These are phyloP conservation scores for Adrianichthys oophorus DNA, from an alignment of 2,797 vertebrate species.

Conservation along the genomic window DNA sequence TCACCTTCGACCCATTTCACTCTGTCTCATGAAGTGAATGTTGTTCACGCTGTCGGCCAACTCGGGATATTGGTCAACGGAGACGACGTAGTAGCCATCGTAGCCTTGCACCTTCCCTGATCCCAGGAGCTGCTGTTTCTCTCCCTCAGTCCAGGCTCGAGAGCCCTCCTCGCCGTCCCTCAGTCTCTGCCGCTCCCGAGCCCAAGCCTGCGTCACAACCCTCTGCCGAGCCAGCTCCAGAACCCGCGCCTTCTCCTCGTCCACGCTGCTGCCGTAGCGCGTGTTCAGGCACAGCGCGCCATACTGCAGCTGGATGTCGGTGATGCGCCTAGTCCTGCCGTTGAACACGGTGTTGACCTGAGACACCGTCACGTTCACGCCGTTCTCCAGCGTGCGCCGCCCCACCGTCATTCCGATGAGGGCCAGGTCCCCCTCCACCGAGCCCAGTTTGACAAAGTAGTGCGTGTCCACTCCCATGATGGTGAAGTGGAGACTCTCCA, in stretches of 20 bases:
- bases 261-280: constrained; percentile 91
- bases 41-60: constrained; percentile 97
- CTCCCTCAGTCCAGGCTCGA: constrained; percentile 93
- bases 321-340: constrained; percentile 96
- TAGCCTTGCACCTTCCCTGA: constrained; percentile 93
- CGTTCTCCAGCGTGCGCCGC: constrained; percentile 91
- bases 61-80: constrained; percentile 97
- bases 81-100: constrained; percentile 94
- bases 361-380: constrained; percentile 94
- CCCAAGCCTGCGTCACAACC: constrained; percentile 88
- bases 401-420: constrained; percentile 94
- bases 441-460: constrained; percentile 92
- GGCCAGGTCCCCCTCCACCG: constrained; percentile 88
- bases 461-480: constrained; percentile 89
- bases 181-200: constrained; percentile 91
- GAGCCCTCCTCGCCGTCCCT: constrained; percentile 94
- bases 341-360: constrained; percentile 92
- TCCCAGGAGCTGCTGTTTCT: constrained; percentile 93
- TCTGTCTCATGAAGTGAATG: constrained; percentile 99
- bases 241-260: constrained; percentile 91
- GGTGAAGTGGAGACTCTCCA: constrained; percentile 93
- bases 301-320: constrained; percentile 90
- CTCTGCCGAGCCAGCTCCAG: constrained; percentile 92
- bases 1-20: constrained; percentile 99
- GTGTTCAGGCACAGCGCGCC: constrained; percentile 87